phyloP scores from a whole-genome alignment of 2,888 invertebrate genomes.

The Adelphocoris suturalis region DNA sequence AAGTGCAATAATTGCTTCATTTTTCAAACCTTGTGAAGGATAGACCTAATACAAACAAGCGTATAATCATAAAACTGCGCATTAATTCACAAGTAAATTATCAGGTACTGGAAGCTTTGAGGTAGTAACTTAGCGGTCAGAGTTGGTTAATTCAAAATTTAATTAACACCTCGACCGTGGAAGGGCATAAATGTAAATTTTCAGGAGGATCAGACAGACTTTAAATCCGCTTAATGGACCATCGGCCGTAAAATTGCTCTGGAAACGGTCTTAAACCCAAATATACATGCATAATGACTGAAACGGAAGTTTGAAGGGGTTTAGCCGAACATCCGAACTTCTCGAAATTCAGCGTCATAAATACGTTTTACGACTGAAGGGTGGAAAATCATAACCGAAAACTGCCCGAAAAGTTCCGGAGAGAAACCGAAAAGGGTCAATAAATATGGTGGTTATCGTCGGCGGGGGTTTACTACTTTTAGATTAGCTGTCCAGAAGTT shows the following conservation, averaged over 20 bases:
- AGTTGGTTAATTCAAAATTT: slow-evolving; percentile 8
- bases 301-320: slow-evolving; percentile 34
- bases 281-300: slow-evolving; percentile 30
- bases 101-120: not conserved
- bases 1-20: too few species aligned
- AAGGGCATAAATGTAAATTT: slow-evolving; percentile 31
- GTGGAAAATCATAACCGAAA: slow-evolving; percentile 31
- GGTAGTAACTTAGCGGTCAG: not conserved
- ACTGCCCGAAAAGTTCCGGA: not conserved
- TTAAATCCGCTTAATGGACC: slow-evolving; percentile 31
- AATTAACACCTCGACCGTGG: slow-evolving; percentile 21
- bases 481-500: slow-evolving; percentile 14
- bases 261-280: slow-evolving; percentile 31
- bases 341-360: slow-evolving; percentile 1
- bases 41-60: too few species aligned
- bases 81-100: not conserved
- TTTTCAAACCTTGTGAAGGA: too few species aligned
- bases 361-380: slow-evolving; percentile 31
- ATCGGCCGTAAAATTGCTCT: slow-evolving; percentile 21
- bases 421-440: slow-evolving; percentile 31
- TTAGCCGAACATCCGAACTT: slow-evolving; percentile 15
- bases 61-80: too few species aligned
- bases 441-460: slow-evolving; percentile 3
- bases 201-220: slow-evolving; percentile 18
- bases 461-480: not conserved